phyloP scores from a whole-genome alignment of 2,113 vertebrate genomes.

The Myanophis thanlyinensis region DNA sequence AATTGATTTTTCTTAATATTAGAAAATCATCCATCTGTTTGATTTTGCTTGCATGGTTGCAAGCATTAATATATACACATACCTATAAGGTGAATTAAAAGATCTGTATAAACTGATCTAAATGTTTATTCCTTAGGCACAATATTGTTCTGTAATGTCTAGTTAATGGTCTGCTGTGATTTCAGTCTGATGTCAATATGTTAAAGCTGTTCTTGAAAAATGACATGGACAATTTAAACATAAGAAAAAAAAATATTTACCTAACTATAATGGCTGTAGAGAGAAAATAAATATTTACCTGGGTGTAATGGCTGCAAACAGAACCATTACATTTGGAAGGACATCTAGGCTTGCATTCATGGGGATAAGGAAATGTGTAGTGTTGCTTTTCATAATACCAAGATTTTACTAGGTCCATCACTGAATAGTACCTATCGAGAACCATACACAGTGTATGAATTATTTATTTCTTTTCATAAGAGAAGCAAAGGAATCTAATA shows the following conservation, averaged over 20 bases:
- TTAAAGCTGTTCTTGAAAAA: background rate
- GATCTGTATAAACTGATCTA: background rate
- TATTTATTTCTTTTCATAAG: background rate
- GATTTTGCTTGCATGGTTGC: background rate
- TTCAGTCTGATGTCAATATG: background rate
- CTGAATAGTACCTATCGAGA: conserved; percentile 72
- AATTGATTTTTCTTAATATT: background rate
- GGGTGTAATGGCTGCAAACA: conserved; percentile 88
- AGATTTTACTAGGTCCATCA: conserved; percentile 80
- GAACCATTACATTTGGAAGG: conserved; percentile 78
- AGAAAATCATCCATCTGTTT: background rate
- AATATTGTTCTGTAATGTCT: background rate
- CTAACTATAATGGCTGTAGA: conserved; percentile 91
- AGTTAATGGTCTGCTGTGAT: background rate
- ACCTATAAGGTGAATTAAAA: background rate
- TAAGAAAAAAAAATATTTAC: conserved; percentile 50
- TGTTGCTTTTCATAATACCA: conserved; percentile 83
- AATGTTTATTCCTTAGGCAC: background rate
- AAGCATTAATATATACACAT: background rate
- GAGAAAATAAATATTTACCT: conserved; percentile 72
- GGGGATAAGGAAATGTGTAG: conserved; percentile 75
- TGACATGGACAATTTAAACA: background rate
- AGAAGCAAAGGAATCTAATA: background rate
- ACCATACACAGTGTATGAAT: rapidly evolving
- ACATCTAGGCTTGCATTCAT: conserved; percentile 69